Conservation (phyloP, 1,140 invertebrate genomes). For the Yoshiicerus persimilis region DNA sequence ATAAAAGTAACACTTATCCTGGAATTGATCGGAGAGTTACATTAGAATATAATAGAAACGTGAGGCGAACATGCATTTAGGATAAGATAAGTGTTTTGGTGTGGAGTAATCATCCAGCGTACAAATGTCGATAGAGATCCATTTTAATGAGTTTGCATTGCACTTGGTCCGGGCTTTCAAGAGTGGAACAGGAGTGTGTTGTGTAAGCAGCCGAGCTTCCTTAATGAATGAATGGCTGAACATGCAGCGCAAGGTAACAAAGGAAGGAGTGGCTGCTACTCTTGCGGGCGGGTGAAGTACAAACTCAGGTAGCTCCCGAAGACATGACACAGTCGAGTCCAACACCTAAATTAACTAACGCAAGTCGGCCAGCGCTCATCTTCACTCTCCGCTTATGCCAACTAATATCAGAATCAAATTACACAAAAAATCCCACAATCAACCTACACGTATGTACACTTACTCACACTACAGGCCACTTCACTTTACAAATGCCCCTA, state of each 20-base stretch:
- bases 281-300: constrained; percentile 9
- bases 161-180: constrained; percentile 2
- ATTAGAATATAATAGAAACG: background rate
- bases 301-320: constrained; percentile 5
- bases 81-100: background rate
- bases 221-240: constrained; percentile 10
- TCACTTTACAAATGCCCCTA: background rate
- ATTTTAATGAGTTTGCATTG: constrained; percentile 21
- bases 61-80: background rate
- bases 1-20: background rate
- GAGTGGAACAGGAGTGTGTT: background rate
- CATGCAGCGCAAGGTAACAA: background rate
- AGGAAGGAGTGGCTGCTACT: background rate
- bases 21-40: constrained; percentile 8
- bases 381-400: background rate
- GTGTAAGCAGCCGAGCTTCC: background rate
- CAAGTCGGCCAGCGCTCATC: background rate
- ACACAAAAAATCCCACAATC: constrained; percentile 5
- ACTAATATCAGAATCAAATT: background rate
- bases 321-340: background rate
- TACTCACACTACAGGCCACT: background rate
- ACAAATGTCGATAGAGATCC: constrained; percentile 18
- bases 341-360: background rate
- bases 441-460: background rate
- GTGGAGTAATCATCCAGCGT: background rate